Evolutionary conservation across 2,113 vertebrate genomes (phyloP).

Genomic region (Eubucco bourcierii): DNA sequence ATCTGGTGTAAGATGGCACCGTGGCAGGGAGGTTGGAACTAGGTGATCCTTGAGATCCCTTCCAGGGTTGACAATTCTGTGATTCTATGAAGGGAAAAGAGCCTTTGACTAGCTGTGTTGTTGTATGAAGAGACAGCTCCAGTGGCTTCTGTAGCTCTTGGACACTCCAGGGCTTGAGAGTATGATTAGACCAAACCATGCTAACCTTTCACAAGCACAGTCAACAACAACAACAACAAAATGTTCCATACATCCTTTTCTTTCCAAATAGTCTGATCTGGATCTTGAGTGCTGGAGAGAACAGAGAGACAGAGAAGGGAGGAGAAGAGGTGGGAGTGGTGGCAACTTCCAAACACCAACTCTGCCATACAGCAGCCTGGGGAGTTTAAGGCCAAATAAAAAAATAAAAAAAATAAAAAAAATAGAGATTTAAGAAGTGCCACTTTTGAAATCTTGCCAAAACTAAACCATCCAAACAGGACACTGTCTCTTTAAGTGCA

Average conservation of each 20-base stretch:
- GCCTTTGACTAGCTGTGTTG: neutral
- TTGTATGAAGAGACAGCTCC: neutral
- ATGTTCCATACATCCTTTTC: neutral
- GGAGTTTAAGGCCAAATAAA: neutral
- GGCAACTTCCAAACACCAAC: constrained; percentile 37
- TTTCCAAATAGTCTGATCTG: neutral
- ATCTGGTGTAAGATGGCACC: too few species aligned
- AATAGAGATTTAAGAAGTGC: constrained; percentile 75
- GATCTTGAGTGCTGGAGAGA: neutral
- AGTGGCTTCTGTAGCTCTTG: neutral
- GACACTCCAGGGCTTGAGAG: neutral
- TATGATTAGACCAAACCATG: neutral
- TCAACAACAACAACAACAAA: neutral
- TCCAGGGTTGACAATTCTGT: too few species aligned
- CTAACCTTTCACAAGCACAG: neutral
- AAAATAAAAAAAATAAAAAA: neutral
- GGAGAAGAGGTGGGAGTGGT: neutral
- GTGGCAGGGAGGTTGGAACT: too few species aligned
- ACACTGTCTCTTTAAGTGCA: constrained; percentile 79
- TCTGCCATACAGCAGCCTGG: constrained; percentile 54
- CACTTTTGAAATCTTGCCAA: constrained; percentile 73
- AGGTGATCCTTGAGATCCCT: too few species aligned
- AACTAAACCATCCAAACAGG: constrained; percentile 73
- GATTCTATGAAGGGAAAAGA: neutral
- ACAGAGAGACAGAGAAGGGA: neutral